A percentile compares a stretch with the other conserved stretches of the same genome.
These are phyloP conservation scores for Atractosteus spatula DNA, from an alignment of 2,113 vertebrate species.

Conservation along the genomic window DNA sequence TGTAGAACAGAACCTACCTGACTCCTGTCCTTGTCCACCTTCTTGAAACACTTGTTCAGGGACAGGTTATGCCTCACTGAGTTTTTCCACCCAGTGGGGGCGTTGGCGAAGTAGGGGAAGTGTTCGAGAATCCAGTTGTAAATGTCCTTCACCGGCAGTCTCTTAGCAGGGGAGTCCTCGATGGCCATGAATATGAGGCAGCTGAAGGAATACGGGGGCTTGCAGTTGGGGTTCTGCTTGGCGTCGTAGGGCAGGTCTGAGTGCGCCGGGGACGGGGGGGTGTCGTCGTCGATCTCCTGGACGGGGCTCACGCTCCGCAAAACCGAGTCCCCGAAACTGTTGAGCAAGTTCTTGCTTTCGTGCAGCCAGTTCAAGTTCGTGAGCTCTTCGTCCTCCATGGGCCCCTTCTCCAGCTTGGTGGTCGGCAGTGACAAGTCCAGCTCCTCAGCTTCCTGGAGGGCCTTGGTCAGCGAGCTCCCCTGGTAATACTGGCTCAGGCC, in stretches of 20 bases:
- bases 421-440: slow-evolving; percentile 77
- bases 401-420: slow-evolving; percentile 73
- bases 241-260: slow-evolving; percentile 84
- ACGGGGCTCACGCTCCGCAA: slow-evolving; percentile 91
- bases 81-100: slow-evolving; percentile 98
- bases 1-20: slow-evolving; percentile 73
- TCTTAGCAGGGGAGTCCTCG: slow-evolving; percentile 92
- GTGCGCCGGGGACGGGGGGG: slow-evolving; percentile 79
- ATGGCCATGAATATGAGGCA: slow-evolving; percentile 99
- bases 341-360: slow-evolving; percentile 93
- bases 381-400: slow-evolving; percentile 88
- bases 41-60: slow-evolving; percentile 99
- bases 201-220: slow-evolving; percentile 97
- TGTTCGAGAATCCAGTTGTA: slow-evolving; percentile 99
- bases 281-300: slow-evolving; percentile 84
- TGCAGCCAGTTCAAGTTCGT: slow-evolving; percentile 98
- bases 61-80: slow-evolving; percentile 96
- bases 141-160: slow-evolving; percentile 96
- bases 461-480: slow-evolving; percentile 70
- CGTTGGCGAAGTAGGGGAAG: slow-evolving; percentile 95
- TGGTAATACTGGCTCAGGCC: slow-evolving; percentile 77
- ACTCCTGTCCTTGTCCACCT: slow-evolving; percentile 97
- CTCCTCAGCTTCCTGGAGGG: slow-evolving; percentile 79
- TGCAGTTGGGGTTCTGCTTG: slow-evolving; percentile 90
- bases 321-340: slow-evolving; percentile 93